Conservation (phyloP, 2,797 vertebrate genomes). For the Todus mexicanus region DNA sequence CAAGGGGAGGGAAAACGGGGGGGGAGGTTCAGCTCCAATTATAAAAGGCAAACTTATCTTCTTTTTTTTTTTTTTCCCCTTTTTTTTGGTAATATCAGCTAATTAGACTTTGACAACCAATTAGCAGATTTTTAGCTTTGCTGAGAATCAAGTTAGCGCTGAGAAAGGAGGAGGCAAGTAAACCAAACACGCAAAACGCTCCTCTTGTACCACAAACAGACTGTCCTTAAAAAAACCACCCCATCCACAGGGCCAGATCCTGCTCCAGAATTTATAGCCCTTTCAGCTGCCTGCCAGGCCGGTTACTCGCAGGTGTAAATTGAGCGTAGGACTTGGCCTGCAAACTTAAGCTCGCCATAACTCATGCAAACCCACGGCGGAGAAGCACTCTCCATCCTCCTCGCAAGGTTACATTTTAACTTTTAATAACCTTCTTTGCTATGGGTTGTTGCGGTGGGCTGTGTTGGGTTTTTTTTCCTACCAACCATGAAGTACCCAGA, state of each 20-base stretch:
- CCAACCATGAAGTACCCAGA: slow-evolving; percentile 67
- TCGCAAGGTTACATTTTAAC: slow-evolving; percentile 60
- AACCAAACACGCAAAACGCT: slow-evolving; percentile 31
- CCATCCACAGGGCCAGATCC: slow-evolving; percentile 6
- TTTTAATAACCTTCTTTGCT: slow-evolving; percentile 59
- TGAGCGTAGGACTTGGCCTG: background rate
- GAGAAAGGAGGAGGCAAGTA: slow-evolving; percentile 41
- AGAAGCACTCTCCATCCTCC: slow-evolving; percentile 21
- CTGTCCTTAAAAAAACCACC: background rate
- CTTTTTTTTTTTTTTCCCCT: background rate
- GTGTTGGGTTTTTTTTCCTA: background rate
- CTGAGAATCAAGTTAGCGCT: slow-evolving; percentile 25
- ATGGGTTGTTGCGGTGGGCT: background rate
- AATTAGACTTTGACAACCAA: slow-evolving; percentile 69
- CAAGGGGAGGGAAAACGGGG: background rate
- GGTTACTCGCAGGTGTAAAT: slow-evolving; percentile 10
- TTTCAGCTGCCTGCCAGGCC: background rate
- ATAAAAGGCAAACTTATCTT: slow-evolving; percentile 50
- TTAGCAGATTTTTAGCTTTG: slow-evolving; percentile 60
- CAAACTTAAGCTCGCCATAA: slow-evolving; percentile 20
- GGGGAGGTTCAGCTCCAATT: slow-evolving; percentile 31
- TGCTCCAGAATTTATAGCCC: background rate
- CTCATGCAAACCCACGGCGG: background rate
- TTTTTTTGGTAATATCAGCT: slow-evolving; percentile 25
- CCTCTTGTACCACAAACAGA: slow-evolving; percentile 5